Evolutionary conservation across 2,113 vertebrate genomes (phyloP).

Genomic region (Otolemur garnettii): DNA sequence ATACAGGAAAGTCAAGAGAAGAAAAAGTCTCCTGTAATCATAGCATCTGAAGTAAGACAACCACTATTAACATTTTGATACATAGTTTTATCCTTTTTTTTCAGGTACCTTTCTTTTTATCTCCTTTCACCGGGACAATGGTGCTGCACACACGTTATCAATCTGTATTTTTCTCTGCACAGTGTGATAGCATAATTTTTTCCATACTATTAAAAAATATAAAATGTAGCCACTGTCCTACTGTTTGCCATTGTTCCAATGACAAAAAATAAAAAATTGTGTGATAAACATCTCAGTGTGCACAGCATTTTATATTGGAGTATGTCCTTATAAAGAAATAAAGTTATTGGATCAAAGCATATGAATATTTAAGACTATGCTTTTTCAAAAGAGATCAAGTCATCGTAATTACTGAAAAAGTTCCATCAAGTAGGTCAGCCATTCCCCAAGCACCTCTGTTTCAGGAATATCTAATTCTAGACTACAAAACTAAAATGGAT

Average conservation of each 20-base stretch:
- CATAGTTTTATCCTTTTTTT: neutral
- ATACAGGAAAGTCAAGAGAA: neutral
- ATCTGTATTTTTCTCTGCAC: neutral
- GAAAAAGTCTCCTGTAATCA: neutral
- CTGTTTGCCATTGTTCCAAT: neutral
- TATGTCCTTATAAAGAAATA: conserved; percentile 49
- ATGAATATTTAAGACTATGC: conserved; percentile 37
- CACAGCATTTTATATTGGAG: conserved; percentile 27
- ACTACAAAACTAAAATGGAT: conserved; percentile 10
- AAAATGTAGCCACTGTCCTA: neutral
- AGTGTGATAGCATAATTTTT: neutral
- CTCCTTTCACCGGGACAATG: conserved; percentile 9
- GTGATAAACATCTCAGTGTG: neutral
- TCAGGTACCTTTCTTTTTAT: neutral
- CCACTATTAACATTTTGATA: neutral
- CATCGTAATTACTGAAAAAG: conserved; percentile 46
- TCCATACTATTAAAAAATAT: neutral
- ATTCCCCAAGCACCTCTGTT: conserved; percentile 7
- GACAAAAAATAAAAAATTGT: conserved; percentile 49
- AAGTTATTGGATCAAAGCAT: conserved; percentile 42
- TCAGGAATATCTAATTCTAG: conserved; percentile 37
- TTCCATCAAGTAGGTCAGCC: conserved; percentile 45
- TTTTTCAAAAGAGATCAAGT: conserved; percentile 47
- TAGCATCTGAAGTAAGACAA: neutral
- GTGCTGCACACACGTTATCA: neutral